Evolutionary conservation across 2,113 vertebrate genomes (phyloP).

Genomic region (Mormyrus lacerda): DNA sequence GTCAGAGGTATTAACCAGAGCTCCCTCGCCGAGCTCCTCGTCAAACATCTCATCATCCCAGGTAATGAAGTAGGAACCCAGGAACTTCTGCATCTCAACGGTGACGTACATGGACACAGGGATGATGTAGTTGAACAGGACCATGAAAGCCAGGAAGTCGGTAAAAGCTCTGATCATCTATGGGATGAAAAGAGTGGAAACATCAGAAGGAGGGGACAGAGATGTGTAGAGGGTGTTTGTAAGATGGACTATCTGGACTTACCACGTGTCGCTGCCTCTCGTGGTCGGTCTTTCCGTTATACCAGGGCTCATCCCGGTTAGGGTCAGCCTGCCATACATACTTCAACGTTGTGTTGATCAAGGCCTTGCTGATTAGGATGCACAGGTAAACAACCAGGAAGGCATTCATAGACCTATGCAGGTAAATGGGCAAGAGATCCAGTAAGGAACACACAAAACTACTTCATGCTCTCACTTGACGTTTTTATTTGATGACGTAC

Average conservation of each 20-base stretch:
- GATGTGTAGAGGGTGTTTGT: background rate
- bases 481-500: background rate
- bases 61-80: conserved; percentile 93
- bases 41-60: conserved; percentile 99
- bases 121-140: conserved; percentile 99
- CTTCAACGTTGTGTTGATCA: conserved; percentile 85
- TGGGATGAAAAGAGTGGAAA: conserved; percentile 16
- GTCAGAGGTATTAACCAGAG: conserved; percentile 93
- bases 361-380: conserved; percentile 87
- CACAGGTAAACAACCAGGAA: conserved; percentile 94
- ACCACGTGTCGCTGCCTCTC: conserved; percentile 82
- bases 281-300: conserved; percentile 77
- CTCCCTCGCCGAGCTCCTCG: conserved; percentile 78
- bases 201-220: background rate
- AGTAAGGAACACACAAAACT: background rate
- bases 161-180: conserved; percentile 87
- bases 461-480: background rate
- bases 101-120: conserved; percentile 98
- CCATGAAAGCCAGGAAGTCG: conserved; percentile 97
- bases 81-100: conserved; percentile 98
- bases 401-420: conserved; percentile 85
- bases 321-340: conserved; percentile 86
- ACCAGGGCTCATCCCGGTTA: conserved; percentile 84
- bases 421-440: conserved; percentile 10
- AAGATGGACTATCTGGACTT: conserved; percentile 34